phyloP scores from a whole-genome alignment of 2,113 vertebrate genomes.

The Gymnobelideus leadbeateri region DNA sequence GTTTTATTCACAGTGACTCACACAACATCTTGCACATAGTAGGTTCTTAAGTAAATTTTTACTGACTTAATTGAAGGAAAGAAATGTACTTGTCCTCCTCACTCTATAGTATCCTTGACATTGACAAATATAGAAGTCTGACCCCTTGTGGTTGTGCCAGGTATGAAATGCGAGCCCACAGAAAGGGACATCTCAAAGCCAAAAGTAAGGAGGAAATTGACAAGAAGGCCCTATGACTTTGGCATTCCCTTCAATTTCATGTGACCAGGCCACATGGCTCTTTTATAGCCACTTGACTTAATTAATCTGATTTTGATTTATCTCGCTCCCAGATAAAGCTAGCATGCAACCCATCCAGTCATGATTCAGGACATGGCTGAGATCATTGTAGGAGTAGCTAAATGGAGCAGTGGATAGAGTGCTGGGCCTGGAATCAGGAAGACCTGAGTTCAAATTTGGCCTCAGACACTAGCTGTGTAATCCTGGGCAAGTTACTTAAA shows the following conservation, averaged over 20 bases:
- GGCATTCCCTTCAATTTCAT: background rate
- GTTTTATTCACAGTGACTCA: background rate
- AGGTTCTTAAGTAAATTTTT: background rate
- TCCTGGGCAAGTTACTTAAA: background rate
- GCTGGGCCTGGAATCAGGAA: background rate
- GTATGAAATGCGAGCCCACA: slow-evolving; percentile 16
- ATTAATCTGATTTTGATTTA: background rate
- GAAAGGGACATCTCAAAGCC: background rate
- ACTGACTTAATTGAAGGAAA: background rate
- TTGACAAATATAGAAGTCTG: slow-evolving; percentile 49
- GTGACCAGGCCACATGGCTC: background rate
- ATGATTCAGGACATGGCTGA: background rate
- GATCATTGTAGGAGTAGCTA: background rate
- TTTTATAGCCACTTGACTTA: background rate
- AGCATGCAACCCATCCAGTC: background rate
- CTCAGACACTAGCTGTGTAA: background rate
- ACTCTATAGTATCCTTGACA: background rate
- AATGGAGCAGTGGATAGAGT: background rate
- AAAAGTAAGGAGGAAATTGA: background rate
- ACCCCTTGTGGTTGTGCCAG: slow-evolving; percentile 62
- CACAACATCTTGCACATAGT: background rate
- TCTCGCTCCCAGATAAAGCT: background rate
- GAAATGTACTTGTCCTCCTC: background rate
- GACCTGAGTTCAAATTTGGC: background rate
- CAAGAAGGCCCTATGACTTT: background rate